Conservation (phyloP, 2,113 vertebrate genomes). For the Xenotilapia flavipinnis region DNA sequence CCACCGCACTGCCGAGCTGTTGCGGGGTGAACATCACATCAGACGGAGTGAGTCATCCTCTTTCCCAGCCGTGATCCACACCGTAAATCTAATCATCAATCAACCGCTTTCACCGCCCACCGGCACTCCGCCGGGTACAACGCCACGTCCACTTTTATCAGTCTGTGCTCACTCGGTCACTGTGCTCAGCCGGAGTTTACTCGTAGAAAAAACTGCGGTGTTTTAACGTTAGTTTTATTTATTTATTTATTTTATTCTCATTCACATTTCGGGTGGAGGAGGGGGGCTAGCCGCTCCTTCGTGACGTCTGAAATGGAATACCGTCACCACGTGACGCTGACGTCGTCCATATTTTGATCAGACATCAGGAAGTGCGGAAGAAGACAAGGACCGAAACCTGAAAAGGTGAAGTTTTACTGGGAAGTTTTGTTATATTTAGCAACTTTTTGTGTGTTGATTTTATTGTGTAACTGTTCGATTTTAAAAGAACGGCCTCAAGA, state of each 20-base stretch:
- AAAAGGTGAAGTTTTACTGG: not conserved
- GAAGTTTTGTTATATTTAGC: not conserved
- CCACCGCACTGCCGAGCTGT: conserved; percentile 61
- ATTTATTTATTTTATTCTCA: not conserved
- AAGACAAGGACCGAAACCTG: conserved; percentile 22
- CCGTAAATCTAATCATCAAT: conserved; percentile 60
- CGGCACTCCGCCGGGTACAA: not conserved
- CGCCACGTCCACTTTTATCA: not conserved
- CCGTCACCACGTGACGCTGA: conserved; percentile 59
- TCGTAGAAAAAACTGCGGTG: not conserved
- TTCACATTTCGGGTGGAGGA: not conserved
- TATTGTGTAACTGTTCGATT: not conserved
- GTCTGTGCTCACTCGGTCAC: not conserved
- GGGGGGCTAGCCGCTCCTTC: not conserved
- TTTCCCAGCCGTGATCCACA: conserved; percentile 52
- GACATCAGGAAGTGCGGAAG: conserved; percentile 65
- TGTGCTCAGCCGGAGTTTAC: not conserved
- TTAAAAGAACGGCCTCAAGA: not conserved
- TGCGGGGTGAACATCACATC: conserved; percentile 65
- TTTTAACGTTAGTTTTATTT: not conserved
- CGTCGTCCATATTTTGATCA: conserved; percentile 58
- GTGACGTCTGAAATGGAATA: conserved; percentile 47
- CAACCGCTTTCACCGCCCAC: conserved; percentile 43
- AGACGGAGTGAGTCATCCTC: conserved; percentile 70
- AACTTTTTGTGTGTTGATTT: not conserved